Percentiles rank a stretch among this genome's conserved stretches.
Evolutionary conservation across 2,888 invertebrate species (phyloP).

Genomic region (Drosophila diplacantha): DNA sequence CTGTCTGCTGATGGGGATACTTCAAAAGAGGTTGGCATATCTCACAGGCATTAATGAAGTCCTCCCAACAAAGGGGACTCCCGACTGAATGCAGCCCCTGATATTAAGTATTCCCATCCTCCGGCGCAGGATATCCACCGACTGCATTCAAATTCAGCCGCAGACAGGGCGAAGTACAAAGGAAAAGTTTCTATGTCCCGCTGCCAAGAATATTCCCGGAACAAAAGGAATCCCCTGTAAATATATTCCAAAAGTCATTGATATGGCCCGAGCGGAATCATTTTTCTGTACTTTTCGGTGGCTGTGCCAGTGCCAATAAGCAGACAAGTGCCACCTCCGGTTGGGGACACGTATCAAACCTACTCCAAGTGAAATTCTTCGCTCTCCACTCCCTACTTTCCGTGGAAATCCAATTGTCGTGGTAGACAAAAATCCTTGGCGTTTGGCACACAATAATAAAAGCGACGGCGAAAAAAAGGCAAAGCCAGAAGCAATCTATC

Average conservation of each 20-base stretch:
- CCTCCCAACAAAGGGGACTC: slow-evolving; percentile 25
- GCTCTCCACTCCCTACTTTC: slow-evolving; percentile 32
- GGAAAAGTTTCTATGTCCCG: slow-evolving; percentile 28
- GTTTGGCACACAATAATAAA: slow-evolving; percentile 47
- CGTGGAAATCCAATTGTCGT: slow-evolving; percentile 67
- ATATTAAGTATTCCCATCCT: slow-evolving; percentile 28
- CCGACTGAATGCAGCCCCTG: background rate
- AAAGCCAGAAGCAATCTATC: slow-evolving; percentile 46
- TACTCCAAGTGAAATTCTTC: slow-evolving; percentile 15
- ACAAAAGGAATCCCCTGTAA: slow-evolving; percentile 22
- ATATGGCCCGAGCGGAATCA: slow-evolving; percentile 28
- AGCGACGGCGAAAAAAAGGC: slow-evolving; percentile 22
- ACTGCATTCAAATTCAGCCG: slow-evolving; percentile 31
- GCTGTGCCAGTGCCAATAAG: slow-evolving; percentile 61
- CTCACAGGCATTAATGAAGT: slow-evolving; percentile 38
- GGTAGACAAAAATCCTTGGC: slow-evolving; percentile 53
- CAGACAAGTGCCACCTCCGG: slow-evolving; percentile 32
- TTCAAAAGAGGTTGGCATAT: slow-evolving; percentile 22
- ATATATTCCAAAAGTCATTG: slow-evolving; percentile 35
- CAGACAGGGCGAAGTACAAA: slow-evolving; percentile 21
- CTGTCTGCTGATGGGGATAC: slow-evolving; percentile 15
- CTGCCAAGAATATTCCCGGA: slow-evolving; percentile 24
- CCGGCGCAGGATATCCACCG: slow-evolving; percentile 2
- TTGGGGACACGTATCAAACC: slow-evolving; percentile 52
- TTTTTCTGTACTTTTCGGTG: slow-evolving; percentile 13